Percentiles rank a stretch among this genome's conserved stretches.
Evolutionary conservation across 2,888 invertebrate species (phyloP).

Genomic region (Eremobia ochroleuca): DNA sequence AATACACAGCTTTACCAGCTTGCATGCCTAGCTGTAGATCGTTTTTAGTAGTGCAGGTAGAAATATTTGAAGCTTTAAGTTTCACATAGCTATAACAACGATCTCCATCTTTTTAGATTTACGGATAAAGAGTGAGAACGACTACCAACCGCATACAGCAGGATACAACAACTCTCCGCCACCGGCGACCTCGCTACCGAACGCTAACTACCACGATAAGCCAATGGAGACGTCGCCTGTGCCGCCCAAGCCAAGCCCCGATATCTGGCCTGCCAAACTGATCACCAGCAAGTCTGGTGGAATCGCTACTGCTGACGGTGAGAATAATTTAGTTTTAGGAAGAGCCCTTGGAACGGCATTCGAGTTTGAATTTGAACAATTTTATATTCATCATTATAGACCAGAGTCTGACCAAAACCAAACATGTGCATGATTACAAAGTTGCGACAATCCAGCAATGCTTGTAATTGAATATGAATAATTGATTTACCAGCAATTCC

Average conservation of each 20-base stretch:
- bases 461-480: background rate
- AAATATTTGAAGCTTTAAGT: background rate
- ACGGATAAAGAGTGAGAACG: conserved; percentile 94
- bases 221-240: conserved; percentile 88
- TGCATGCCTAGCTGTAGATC: conserved; percentile 48
- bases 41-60: conserved; percentile 28
- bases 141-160: conserved; percentile 84
- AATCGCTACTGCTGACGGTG: conserved; percentile 96
- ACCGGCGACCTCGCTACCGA: conserved; percentile 89
- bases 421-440: background rate
- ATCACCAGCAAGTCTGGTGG: conserved; percentile 94
- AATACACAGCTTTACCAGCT: conserved; percentile 36
- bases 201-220: conserved; percentile 87
- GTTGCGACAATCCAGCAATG: background rate
- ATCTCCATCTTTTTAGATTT: conserved; percentile 91
- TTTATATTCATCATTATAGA: background rate
- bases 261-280: conserved; percentile 92
- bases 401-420: background rate
- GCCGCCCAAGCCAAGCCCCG: conserved; percentile 91
- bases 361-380: background rate
- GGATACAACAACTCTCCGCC: conserved; percentile 91
- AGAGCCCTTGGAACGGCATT: background rate
- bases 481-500: background rate
- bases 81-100: background rate
- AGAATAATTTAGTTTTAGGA: conserved; percentile 68